phyloP scores from a whole-genome alignment of 2,797 vertebrate species.

The Tympanoctomys barrerae region DNA sequence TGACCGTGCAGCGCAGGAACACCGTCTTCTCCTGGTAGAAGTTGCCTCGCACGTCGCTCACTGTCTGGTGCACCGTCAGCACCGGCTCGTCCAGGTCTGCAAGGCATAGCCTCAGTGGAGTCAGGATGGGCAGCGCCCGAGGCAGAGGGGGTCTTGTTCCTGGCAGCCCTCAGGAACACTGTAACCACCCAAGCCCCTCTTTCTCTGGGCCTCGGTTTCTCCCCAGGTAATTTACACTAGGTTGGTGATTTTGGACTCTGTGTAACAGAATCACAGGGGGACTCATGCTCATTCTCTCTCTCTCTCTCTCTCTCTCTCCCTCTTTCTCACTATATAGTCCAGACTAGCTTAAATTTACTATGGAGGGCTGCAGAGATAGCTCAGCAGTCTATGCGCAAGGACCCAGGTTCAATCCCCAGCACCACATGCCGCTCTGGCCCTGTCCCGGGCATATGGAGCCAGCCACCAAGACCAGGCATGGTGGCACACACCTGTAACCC shows the following conservation, averaged over 20 bases:
- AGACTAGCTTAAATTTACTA: not conserved
- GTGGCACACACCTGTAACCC: too few species aligned
- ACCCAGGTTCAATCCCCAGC: too few species aligned
- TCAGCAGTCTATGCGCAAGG: too few species aligned
- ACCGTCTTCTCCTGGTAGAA: slow-evolving; percentile 99
- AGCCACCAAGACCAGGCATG: too few species aligned
- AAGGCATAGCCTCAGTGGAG: slow-evolving; percentile 78
- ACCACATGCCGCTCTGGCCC: too few species aligned
- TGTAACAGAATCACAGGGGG: not conserved
- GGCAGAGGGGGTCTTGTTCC: not conserved
- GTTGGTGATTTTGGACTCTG: not conserved
- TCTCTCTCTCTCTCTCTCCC: not conserved
- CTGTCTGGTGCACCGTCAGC: slow-evolving; percentile 98
- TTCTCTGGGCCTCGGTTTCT: not conserved
- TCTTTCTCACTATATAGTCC: not conserved
- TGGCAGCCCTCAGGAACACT: not conserved
- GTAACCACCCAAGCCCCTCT: not conserved
- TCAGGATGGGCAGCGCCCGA: not conserved
- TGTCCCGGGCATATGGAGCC: too few species aligned
- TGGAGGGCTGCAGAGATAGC: too few species aligned
- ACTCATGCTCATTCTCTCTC: not conserved
- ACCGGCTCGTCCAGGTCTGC: slow-evolving; percentile 96
- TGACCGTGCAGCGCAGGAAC: slow-evolving; percentile 98
- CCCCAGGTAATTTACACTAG: not conserved
- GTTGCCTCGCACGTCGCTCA: slow-evolving; percentile 97